These are phyloP conservation scores for Helleia helle DNA, from an alignment of 2,888 invertebrate species.

Conservation along the genomic window DNA sequence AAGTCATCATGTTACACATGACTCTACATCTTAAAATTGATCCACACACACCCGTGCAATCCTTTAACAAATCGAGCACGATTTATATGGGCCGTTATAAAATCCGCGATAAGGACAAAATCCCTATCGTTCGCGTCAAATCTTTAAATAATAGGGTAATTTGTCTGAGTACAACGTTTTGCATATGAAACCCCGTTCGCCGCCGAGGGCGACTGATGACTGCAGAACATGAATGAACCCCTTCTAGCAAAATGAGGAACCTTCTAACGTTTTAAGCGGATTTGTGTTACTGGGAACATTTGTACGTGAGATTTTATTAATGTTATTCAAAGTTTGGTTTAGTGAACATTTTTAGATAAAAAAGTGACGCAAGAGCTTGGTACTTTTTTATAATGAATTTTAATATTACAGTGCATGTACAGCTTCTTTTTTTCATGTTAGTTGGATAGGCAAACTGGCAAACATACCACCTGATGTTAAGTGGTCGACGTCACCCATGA, in stretches of 20 bases:
- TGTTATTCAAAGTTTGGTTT: too few relatives aligned
- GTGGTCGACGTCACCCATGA: too few relatives aligned
- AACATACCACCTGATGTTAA: too few relatives aligned
- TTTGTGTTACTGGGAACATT: conserved; percentile 5
- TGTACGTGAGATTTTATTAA: too few relatives aligned
- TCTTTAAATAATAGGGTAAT: conserved; percentile 61
- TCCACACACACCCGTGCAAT: conserved; percentile 10
- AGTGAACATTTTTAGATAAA: too few relatives aligned
- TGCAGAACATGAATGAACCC: conserved; percentile 21
- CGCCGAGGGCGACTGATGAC: conserved; percentile 44
- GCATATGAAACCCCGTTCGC: conserved; percentile 56
- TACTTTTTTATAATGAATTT: too few relatives aligned
- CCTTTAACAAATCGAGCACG: conserved; percentile 20
- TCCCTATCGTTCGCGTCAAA: conserved; percentile 53
- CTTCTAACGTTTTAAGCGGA: conserved; percentile 9
- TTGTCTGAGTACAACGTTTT: conserved; percentile 54
- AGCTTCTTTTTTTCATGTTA: too few relatives aligned
- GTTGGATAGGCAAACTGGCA: too few relatives aligned
- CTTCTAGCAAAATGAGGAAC: conserved; percentile 18
- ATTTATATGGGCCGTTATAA: conserved; percentile 20
- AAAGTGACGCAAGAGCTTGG: too few relatives aligned
- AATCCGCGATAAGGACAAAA: conserved; percentile 33
- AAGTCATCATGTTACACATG: too few relatives aligned
- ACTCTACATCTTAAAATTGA: too few relatives aligned
- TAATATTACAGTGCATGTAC: too few relatives aligned